Percentiles rank a stretch among this genome's conserved stretches.
phyloP scores from a whole-genome alignment of 2,888 invertebrate genomes.

The Tyria jacobaeae region DNA sequence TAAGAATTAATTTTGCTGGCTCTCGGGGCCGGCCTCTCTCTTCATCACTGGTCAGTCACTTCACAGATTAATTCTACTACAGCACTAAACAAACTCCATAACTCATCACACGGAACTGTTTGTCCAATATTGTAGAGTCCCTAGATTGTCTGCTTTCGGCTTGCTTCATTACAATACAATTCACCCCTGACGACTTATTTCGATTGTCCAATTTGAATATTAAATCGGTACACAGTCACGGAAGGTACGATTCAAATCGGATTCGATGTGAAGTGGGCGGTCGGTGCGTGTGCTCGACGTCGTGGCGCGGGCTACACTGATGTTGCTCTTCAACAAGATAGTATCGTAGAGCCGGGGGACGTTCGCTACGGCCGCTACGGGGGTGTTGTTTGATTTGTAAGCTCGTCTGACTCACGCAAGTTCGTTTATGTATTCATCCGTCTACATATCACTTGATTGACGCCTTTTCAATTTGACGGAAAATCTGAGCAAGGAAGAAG shows the following conservation, averaged over 20 bases:
- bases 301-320: constrained; percentile 67
- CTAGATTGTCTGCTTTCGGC: constrained; percentile 40
- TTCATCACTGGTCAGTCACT: constrained; percentile 72
- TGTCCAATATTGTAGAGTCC: constrained; percentile 45
- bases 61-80: constrained; percentile 61
- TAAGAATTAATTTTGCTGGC: constrained; percentile 82
- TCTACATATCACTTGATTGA: constrained; percentile 35
- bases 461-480: constrained; percentile 55
- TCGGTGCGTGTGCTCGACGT: constrained; percentile 41
- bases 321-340: constrained; percentile 39
- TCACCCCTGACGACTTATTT: constrained; percentile 65
- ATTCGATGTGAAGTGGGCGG: constrained; percentile 22
- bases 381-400: constrained; percentile 70
- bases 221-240: constrained; percentile 66
- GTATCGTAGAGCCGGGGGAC: constrained; percentile 60
- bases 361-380: constrained; percentile 75
- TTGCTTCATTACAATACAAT: constrained; percentile 71
- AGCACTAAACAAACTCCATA: constrained; percentile 65
- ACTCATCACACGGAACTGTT: constrained; percentile 46
- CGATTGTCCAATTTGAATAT: constrained; percentile 68
- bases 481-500: constrained; percentile 53
- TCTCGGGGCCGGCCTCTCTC: constrained; percentile 56
- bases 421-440: constrained; percentile 35
- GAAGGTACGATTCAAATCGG: constrained; percentile 58
- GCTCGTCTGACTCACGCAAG: constrained; percentile 67